Percentiles rank a stretch among this genome's conserved stretches.
These are phyloP conservation scores for Mus pahari DNA, from an alignment of 2,113 vertebrate species.

Conservation along the genomic window DNA sequence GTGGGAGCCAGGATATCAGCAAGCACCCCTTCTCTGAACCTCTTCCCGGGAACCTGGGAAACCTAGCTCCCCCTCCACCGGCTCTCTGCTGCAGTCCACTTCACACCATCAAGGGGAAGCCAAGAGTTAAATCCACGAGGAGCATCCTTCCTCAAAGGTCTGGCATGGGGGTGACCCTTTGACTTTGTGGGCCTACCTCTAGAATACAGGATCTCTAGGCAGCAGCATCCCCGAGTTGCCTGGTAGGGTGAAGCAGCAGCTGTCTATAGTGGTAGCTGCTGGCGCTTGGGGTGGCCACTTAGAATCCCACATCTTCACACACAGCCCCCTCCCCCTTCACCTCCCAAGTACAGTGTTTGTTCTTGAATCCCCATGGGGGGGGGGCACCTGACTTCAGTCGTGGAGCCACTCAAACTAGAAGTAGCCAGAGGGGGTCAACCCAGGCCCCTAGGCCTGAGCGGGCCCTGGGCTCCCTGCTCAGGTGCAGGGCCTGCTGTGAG, in stretches of 20 bases:
- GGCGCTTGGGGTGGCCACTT: neutral
- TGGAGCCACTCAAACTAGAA: neutral
- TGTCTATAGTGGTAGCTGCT: neutral
- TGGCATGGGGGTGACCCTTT: neutral
- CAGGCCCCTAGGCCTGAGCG: neutral
- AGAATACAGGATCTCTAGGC: fast-evolving
- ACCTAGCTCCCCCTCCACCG: neutral
- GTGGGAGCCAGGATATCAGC: neutral
- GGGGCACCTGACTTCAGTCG: constrained; percentile 15
- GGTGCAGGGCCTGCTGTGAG: constrained; percentile 25
- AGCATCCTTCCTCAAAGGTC: neutral
- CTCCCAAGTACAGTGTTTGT: constrained; percentile 28
- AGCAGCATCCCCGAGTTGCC: neutral
- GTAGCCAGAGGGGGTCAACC: neutral
- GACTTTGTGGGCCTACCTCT: fast-evolving
- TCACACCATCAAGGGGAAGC: neutral
- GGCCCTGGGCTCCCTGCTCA: neutral
- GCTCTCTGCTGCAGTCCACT: neutral
- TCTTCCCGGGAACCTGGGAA: neutral
- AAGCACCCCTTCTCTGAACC: neutral
- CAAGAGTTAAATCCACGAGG: neutral
- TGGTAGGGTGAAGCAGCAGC: neutral
- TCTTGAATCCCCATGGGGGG: neutral
- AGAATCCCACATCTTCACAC: neutral
- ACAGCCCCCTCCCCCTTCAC: neutral